Base-by-base conservation (phyloP, 2,888 invertebrate species). In the Brenthis hecate region DNA sequence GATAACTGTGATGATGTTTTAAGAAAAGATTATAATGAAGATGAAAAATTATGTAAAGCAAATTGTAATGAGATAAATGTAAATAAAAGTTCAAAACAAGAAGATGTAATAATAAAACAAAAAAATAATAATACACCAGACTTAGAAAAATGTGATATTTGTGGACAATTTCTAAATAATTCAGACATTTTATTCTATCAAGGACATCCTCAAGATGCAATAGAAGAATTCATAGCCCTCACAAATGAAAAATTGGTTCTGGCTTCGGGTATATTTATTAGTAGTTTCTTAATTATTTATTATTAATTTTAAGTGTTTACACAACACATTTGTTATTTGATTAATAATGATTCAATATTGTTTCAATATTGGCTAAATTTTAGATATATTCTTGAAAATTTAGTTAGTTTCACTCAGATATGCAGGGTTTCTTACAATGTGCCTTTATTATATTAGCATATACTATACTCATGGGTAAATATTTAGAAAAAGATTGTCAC, bases 161-260 rank as follows among this genome's bases (percentile, higher is more conserved):
- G 93, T 73, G 86, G 88, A 8, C 92, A 93, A 75, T 91, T 88
- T 78, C 77, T 93, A 32, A 91, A 91, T 73, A 91, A 93, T 78
- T 92, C 93, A 13, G 91, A 93, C 73, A 83, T 92, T 36, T 85
- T 91, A 70, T 93, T 95, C 55, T 97, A 95, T 81, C 94, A 94
- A 78, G 97, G 97, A n/a, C 96, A 96, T 85, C 96, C 96, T 56
- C 95, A 95, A 77, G 93, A 95, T 84, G 95, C 97, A 62, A 94
- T 95, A 61, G 96, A 97, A 81, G 97, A 97, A 85, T 95, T 94
- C 81, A 92, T 96, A 72, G 96, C 96, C 23, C 91, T 97, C 71
- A 96, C 95, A 14, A 94, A 96, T 91, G 95, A 96, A 53, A 95
- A 94, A 82, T 86, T 97, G 72, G 94, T 95, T 19, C 85, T 97